A percentile compares a stretch with the other conserved stretches of the same genome.
Evolutionary conservation across 2,888 invertebrate species (phyloP).

Genomic region (Tiliacea aurago): DNA sequence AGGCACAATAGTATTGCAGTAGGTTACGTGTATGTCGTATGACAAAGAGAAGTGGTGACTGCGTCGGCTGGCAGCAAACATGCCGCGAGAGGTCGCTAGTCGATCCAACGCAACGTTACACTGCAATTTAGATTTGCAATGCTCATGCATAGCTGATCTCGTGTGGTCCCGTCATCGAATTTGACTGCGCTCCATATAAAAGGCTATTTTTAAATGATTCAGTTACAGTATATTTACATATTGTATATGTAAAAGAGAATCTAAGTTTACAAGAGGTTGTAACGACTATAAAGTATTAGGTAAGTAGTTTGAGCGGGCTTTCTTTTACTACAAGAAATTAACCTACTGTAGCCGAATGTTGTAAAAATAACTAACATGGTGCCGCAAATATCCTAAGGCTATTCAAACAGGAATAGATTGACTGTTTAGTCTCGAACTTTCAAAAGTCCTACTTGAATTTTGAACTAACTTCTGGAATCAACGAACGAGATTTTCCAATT

Average conservation of each 20-base stretch:
- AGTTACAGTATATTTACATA: not conserved
- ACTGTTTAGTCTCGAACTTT: not conserved
- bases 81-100: not conserved
- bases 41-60: conserved; percentile 16
- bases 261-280: not conserved
- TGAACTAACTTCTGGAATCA: conserved; percentile 3
- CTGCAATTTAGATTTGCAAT: conserved; percentile 36
- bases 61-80: conserved; percentile 16
- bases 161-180: conserved; percentile 2
- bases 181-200: not conserved
- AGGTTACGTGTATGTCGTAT: conserved; percentile 12
- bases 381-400: not conserved
- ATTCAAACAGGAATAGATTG: conserved; percentile 5
- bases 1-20: conserved; percentile 9
- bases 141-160: conserved; percentile 36
- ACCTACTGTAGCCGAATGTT: too few species aligned
- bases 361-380: not conserved
- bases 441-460: not conserved
- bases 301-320: not conserved
- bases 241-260: not conserved
- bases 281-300: not conserved
- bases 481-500: not conserved
- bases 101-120: not conserved
- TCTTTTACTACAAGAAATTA: not conserved
- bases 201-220: not conserved